A percentile compares a stretch with the other conserved stretches of the same genome.
Conservation (phyloP, 2,797 vertebrate species). For the Caiman crocodilus region DNA sequence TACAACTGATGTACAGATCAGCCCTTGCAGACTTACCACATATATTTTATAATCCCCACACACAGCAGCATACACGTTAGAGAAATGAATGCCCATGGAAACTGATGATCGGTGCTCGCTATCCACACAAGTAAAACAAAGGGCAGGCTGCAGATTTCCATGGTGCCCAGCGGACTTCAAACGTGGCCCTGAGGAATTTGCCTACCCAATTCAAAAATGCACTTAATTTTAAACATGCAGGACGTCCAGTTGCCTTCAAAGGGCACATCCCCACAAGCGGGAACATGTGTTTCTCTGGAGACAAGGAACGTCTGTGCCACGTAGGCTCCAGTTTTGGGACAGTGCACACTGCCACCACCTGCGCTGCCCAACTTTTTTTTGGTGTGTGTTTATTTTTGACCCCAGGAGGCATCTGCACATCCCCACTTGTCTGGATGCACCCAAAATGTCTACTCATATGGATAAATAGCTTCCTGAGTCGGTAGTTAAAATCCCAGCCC, state of each 20-base stretch:
- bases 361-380: no score
- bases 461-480: background rate
- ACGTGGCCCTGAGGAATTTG: background rate
- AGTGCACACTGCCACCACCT: no score
- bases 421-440: background rate
- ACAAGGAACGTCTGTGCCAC: no score
- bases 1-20: background rate
- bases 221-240: no score
- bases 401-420: no score
- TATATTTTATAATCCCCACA: background rate
- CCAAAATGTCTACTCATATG: background rate
- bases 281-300: no score
- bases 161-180: background rate
- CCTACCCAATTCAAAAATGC: background rate
- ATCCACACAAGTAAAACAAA: background rate
- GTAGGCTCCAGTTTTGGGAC: no score
- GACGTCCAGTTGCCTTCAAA: no score
- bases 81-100: constrained; percentile 8
- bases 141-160: background rate
- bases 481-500: background rate
- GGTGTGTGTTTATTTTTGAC: no score
- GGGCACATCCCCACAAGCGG: no score
- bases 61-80: background rate
- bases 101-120: background rate
- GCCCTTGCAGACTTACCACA: background rate